phyloP scores from a whole-genome alignment of 1,140 invertebrate species.

The Bombus haemorrhoidalis region DNA sequence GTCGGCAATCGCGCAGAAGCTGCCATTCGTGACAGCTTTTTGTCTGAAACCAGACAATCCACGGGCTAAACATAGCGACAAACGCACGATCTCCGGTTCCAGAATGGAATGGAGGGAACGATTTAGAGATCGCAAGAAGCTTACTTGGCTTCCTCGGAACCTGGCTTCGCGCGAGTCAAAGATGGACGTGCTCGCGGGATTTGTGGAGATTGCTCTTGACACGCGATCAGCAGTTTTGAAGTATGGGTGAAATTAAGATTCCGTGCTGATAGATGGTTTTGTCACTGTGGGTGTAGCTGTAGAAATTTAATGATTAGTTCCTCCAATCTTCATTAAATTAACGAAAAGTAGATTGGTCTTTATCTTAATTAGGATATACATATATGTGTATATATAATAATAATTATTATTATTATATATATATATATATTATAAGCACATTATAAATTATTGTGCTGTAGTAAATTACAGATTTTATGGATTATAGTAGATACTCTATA shows the following conservation, averaged over 20 bases:
- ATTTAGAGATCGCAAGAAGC: constrained; percentile 3
- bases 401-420: no score
- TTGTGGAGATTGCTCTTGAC: not conserved
- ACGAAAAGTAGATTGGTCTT: not conserved
- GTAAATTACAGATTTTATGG: not conserved
- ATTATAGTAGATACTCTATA: not conserved
- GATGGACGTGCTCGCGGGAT: not conserved
- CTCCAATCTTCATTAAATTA: no score
- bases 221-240: not conserved
- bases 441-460: not conserved
- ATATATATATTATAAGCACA: no score
- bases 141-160: no score
- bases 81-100: not conserved
- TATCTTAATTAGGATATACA: not conserved
- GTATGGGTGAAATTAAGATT: not conserved
- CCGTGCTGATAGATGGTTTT: not conserved
- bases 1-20: constrained; percentile 8
- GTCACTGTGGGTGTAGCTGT: not conserved
- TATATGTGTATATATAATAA: no score
- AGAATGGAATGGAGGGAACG: not conserved
- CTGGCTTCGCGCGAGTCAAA: not conserved
- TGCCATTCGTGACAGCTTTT: constrained; percentile 22
- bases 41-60: not conserved
- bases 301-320: not conserved
- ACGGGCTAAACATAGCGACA: constrained; percentile 11